Conservation (phyloP, 2,888 invertebrate genomes). For the Electrophaes corylata region DNA sequence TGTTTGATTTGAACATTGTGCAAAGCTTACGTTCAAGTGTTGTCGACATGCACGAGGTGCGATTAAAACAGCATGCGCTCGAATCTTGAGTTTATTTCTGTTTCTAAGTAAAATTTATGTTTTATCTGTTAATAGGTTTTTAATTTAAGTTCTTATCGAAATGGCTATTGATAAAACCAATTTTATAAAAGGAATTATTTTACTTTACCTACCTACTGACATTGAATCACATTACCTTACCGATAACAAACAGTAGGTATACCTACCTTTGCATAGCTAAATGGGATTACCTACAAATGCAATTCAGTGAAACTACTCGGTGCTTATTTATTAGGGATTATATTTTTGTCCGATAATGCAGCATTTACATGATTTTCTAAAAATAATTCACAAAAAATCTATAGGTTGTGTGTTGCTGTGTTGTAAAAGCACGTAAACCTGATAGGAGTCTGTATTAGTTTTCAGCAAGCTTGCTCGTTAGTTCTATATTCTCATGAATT, state of each 20-base stretch:
- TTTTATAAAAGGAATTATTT: conserved; percentile 17
- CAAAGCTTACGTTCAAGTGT: background rate
- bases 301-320: background rate
- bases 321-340: background rate
- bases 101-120: conserved; percentile 16
- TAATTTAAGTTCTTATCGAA: conserved; percentile 27
- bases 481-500: no score
- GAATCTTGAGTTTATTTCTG: conserved; percentile 21
- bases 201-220: conserved; percentile 19
- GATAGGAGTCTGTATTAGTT: no score
- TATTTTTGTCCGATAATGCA: background rate
- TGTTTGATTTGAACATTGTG: conserved; percentile 23
- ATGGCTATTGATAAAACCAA: conserved; percentile 27
- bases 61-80: conserved; percentile 15
- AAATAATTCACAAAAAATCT: no score
- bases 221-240: conserved; percentile 1
- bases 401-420: no score
- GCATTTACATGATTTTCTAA: background rate
- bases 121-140: conserved; percentile 23
- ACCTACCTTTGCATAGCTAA: background rate
- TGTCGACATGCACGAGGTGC: conserved; percentile 6
- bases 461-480: no score
- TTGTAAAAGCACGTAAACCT: no score
- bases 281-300: background rate
- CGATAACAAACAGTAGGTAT: background rate